A percentile compares a stretch with the other conserved stretches of the same genome.
Conservation (phyloP, 1,140 invertebrate species). For the Pseudomyrmex cubaensis region DNA sequence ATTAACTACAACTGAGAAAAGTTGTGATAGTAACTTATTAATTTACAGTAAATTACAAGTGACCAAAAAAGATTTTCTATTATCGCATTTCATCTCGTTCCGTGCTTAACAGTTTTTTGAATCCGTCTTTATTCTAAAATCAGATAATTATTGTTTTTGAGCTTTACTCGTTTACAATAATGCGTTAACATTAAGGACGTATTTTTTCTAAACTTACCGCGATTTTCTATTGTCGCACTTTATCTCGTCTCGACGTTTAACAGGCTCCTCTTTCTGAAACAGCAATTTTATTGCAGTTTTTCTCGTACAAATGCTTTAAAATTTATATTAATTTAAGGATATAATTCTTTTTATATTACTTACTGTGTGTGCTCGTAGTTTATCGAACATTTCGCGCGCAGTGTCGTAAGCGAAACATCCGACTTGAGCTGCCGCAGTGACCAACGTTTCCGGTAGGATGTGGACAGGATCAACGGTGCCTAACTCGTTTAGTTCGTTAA, state of each 20-base stretch:
- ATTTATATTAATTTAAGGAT: too few relatives aligned
- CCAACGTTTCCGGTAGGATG: conserved; percentile 32
- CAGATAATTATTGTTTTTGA: too few relatives aligned
- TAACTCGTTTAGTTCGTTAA: not conserved
- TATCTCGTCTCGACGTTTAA: not conserved
- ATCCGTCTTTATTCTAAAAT: not conserved
- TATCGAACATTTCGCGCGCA: conserved; percentile 27
- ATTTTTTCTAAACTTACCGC: too few relatives aligned
- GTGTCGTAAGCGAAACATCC: conserved; percentile 26
- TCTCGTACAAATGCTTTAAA: not conserved
- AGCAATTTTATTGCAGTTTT: conserved; percentile 4
- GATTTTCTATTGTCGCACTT: not conserved
- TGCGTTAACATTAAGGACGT: too few relatives aligned
- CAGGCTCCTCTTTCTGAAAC: conserved; percentile 34
- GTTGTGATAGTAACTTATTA: conserved; percentile 16
- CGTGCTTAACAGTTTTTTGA: conserved; percentile 6
- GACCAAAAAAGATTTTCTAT: not conserved
- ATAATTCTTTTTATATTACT: not conserved
- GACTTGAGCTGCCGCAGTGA: conserved; percentile 30
- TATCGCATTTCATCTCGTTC: not conserved
- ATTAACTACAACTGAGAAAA: not conserved
- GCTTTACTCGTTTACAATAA: too few relatives aligned
- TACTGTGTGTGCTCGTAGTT: conserved; percentile 35
- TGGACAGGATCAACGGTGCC: conserved; percentile 1
- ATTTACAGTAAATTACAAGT: not conserved